phyloP scores from a whole-genome alignment of 2,797 vertebrate genomes.

The Denticeps clupeoides region DNA sequence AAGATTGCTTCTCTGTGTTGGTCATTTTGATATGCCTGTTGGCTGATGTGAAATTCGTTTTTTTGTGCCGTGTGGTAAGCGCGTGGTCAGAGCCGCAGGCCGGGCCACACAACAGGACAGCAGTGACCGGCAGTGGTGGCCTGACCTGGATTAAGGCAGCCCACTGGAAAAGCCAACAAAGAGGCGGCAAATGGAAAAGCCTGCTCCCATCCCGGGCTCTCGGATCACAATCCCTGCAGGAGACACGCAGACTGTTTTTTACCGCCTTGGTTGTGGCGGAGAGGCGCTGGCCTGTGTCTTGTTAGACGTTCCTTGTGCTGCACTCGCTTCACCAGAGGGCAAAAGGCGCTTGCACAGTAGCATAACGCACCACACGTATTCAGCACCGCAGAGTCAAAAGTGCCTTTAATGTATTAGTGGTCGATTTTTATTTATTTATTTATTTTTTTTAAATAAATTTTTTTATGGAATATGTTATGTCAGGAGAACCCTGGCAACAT shows the following conservation, averaged over 20 bases:
- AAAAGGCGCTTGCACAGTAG: no score
- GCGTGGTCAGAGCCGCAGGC: not conserved
- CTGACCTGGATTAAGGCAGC: constrained; percentile 20
- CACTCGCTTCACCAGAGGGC: not conserved
- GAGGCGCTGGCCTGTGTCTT: not conserved
- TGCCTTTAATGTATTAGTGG: no score
- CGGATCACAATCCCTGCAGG: constrained; percentile 21
- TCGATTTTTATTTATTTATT: not conserved
- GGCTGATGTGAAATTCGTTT: no score
- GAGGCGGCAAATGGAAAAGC: constrained; percentile 27
- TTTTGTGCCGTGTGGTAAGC: no score
- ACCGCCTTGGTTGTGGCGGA: not conserved
- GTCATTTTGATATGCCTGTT: no score
- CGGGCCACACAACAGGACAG: constrained; percentile 4
- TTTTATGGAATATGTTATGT: not conserved
- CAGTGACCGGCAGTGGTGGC: constrained; percentile 14
- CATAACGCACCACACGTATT: no score
- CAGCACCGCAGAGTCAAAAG: no score
- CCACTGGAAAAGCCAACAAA: constrained; percentile 28
- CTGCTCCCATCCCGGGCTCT: constrained; percentile 16
- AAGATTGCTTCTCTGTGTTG: no score
- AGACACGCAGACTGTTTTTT: constrained; percentile 1
- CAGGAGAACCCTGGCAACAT: not conserved
- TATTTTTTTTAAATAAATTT: no score
- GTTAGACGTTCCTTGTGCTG: not conserved